Base-by-base conservation (phyloP, 2,113 vertebrate genomes). In the Chrysemys picta region DNA sequence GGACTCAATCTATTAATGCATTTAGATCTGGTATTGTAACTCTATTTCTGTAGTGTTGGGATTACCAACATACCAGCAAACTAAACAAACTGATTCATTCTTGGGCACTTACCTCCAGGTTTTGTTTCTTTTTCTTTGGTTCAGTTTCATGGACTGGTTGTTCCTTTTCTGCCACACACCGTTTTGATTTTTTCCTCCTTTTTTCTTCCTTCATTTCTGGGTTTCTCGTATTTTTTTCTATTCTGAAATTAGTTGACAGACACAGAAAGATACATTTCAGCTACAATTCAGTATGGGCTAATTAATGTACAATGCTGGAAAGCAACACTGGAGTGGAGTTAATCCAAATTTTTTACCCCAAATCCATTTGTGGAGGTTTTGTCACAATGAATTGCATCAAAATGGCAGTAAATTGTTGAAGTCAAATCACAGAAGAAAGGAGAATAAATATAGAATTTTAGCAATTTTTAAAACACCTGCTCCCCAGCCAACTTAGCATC, bases 121-220 rank as follows among this genome's bases (percentile, higher is more conserved):
- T 62, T 14, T 38, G 38, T 22, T 96, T 84, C 79, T 89, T 92
- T 52, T 79, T 84, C 13, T 94, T 84, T 0, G n/a, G 49, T 47
- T 54, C 65, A 16, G 31, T 59, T 82, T 95, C 95, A 0, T 3
- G 10, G 1, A 83, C 88, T 22, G 4, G 19, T 5, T 82, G 57
- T 0, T 0, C 65, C 75, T 89, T 79, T 17, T 82, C 72, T 3
- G 56, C 22, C 1, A 45, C 42, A 0, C 0, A 4, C 11, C 78
- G 91, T 91, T 98, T 97, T 17, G 29, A 4, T n/a, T 97, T 95
- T 92, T 97, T 97, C 72, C 94, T 97, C 72, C 93, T 91, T 82
- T 82, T 97, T 50, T 86, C 94, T 29, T 72, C 92, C 16, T 89
- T 87, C 78, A 76, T 91, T 42, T 94, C 49, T 1, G 87, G 27